Conservation (phyloP, 2,113 vertebrate genomes). For the Picathartes gymnocephalus region DNA sequence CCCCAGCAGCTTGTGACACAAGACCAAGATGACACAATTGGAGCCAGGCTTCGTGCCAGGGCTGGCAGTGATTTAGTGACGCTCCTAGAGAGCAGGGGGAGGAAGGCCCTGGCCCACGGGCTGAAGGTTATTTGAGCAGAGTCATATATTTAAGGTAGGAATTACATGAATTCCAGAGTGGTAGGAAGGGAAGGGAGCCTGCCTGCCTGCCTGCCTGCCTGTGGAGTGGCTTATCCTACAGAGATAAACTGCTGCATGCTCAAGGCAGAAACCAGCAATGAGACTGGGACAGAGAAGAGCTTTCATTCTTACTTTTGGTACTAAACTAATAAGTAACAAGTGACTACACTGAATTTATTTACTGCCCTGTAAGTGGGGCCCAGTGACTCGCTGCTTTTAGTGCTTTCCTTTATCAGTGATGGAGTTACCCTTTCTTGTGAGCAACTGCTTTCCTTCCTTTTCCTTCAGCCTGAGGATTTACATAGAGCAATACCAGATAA, state of each 20-base stretch:
- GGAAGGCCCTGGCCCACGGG: neutral
- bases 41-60: neutral
- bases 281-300: neutral
- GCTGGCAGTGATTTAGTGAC: constrained; percentile 30
- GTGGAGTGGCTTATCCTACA: neutral
- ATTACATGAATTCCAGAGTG: neutral
- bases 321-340: neutral
- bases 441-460: neutral
- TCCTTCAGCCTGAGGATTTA: neutral
- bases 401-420: neutral
- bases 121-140: constrained; percentile 14
- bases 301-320: neutral
- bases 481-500: neutral
- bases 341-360: neutral
- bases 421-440: neutral
- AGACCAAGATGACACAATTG: neutral
- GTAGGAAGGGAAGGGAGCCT: neutral
- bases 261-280: neutral
- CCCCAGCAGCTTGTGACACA: neutral
- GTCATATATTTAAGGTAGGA: neutral
- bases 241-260: neutral
- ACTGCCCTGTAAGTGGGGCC: neutral
- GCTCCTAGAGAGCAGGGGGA: constrained; percentile 40
- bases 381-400: neutral
- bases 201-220: neutral